Conservation (phyloP, 2,797 vertebrate species). For the Sebastes variabilis region DNA sequence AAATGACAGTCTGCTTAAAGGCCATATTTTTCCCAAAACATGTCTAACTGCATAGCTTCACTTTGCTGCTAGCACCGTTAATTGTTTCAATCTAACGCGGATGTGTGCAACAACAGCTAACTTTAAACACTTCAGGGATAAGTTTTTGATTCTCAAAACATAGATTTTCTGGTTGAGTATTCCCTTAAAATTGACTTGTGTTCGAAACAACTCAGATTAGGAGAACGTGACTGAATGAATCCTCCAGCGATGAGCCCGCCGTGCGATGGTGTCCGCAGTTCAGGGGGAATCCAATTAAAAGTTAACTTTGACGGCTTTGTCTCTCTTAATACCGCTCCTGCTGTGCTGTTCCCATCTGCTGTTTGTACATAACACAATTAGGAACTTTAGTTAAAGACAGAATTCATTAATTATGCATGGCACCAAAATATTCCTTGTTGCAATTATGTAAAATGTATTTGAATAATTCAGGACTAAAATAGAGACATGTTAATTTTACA, state of each 20-base stretch:
- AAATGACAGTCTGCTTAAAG: background rate
- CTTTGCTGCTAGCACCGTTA: background rate
- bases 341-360: constrained; percentile 56
- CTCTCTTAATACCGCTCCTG: constrained; percentile 27
- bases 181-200: background rate
- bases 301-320: constrained; percentile 28
- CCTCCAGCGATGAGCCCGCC: background rate
- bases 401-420: constrained; percentile 52
- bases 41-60: background rate
- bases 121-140: background rate
- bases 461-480: constrained; percentile 41
- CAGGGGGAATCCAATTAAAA: constrained; percentile 55
- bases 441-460: constrained; percentile 31
- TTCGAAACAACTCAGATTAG: background rate
- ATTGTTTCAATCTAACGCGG: background rate
- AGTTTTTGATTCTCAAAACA: background rate
- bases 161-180: background rate
- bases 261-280: background rate
- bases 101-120: background rate
- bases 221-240: background rate
- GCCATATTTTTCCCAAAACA: background rate
- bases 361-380: constrained; percentile 61
- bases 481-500: background rate
- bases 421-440: constrained; percentile 29
- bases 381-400: constrained; percentile 62